Base-by-base conservation (phyloP, 2,113 vertebrate species). In the Colaptes auratus region DNA sequence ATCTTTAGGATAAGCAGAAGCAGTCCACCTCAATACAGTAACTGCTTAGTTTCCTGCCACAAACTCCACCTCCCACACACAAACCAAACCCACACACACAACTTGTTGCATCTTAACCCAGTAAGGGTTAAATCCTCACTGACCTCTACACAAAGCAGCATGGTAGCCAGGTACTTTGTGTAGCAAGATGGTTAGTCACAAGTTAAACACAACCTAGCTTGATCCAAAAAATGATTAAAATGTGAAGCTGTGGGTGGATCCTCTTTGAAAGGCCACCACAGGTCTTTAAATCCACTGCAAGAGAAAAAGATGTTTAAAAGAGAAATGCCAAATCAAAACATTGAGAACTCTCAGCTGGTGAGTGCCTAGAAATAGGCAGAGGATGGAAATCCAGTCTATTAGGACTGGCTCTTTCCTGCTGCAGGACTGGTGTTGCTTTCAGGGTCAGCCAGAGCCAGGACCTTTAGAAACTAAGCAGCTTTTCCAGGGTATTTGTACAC, bases 31-130 rank as follows among this genome's bases (percentile, higher is more conserved):
- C 67, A 91, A 84, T 6, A 3, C 33, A 65, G 55, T 50, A 87
- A 85, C 74, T 71, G 58, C 82, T 90, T 61, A 9, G 59, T 95
- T 97, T 94, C 92, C 97, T 92, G 83, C 93, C 91, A 88, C 89
- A 94, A 93, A 88, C 69, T 93, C 82, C 61, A 79, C 76, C 77
- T 76, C 64, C 65, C 78, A 64, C 56, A 61, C 64, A 55, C 50
- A 67, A 77, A 59, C 21, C 63, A 86, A 93, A 74, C 86, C 78
- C 72, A 95, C 66, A 90, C 15, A 78, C 9, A 30, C 52, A 88
- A 50, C 58, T 44, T 81, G 33, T 36, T 82, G 74, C 42, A 3
- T 80, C 75, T 91, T 86, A 96, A 89, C 69, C 19, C 2, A 39
- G 61, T 39, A 55, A 70, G 28, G 35, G 52, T 87, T 76, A 93